Percentiles rank a stretch among this genome's conserved stretches.
These are phyloP conservation scores for Tiliacea aurago DNA, from an alignment of 2,888 invertebrate species.

Conservation along the genomic window DNA sequence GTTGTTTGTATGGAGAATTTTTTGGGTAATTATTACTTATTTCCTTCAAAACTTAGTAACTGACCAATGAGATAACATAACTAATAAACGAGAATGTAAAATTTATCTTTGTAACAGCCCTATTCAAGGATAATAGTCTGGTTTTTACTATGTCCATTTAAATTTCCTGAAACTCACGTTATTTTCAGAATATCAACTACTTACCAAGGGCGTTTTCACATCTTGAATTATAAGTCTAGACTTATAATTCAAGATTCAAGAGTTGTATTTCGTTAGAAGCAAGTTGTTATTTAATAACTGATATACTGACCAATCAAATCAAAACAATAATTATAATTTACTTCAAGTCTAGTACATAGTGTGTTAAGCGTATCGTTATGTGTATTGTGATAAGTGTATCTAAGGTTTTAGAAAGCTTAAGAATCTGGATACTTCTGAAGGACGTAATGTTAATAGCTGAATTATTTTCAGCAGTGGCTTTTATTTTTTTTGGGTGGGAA, in stretches of 20 bases:
- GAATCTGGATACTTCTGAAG: not conserved
- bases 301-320: not conserved
- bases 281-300: not conserved
- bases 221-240: not conserved
- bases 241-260: too few relatives aligned
- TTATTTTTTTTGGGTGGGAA: too few relatives aligned
- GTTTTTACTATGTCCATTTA: conserved; percentile 33
- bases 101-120: conserved; percentile 41
- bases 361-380: too few relatives aligned
- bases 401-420: not conserved
- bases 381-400: too few relatives aligned
- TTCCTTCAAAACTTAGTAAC: not conserved
- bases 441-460: not conserved
- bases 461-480: not conserved
- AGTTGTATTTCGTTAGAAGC: not conserved
- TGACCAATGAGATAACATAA: not conserved
- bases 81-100: not conserved
- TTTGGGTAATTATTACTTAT: not conserved
- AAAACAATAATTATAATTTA: not conserved
- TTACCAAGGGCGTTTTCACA: conserved; percentile 25
- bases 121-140: conserved; percentile 45
- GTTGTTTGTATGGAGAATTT: not conserved
- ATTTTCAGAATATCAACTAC: conserved; percentile 42
- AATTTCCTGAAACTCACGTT: conserved; percentile 40
- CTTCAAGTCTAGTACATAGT: not conserved